Percentiles rank a stretch among this genome's conserved stretches.
Conservation (phyloP, 2,888 invertebrate species). For the Platycheirus albimanus region DNA sequence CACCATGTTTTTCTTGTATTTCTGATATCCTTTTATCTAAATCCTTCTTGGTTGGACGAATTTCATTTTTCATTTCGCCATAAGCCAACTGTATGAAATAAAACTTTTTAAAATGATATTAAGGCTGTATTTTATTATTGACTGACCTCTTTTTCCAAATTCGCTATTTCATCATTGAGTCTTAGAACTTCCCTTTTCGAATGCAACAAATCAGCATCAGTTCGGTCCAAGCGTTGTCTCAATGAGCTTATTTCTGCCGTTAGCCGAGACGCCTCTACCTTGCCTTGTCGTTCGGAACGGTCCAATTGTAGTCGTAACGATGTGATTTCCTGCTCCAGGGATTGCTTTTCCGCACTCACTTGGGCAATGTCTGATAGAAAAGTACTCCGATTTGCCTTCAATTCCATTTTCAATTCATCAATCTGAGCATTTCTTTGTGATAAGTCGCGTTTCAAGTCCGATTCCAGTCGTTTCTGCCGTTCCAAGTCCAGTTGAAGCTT, state of each 20-base stretch:
- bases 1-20: conserved; percentile 93
- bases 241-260: conserved; percentile 90
- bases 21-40: conserved; percentile 89
- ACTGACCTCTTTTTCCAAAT: conserved; percentile 90
- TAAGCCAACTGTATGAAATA: conserved; percentile 84
- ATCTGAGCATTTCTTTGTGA: conserved; percentile 89
- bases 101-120: not conserved
- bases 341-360: conserved; percentile 90
- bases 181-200: conserved; percentile 91
- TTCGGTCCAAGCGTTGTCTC: conserved; percentile 88
- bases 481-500: conserved; percentile 91
- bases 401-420: conserved; percentile 91
- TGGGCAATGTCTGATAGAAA: conserved; percentile 91
- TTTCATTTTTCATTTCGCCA: conserved; percentile 85
- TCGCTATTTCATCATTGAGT: conserved; percentile 90
- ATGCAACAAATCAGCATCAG: conserved; percentile 91
- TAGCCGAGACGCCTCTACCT: conserved; percentile 89
- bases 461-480: conserved; percentile 89
- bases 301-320: conserved; percentile 87
- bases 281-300: conserved; percentile 88
- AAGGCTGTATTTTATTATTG: not conserved
- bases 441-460: conserved; percentile 90
- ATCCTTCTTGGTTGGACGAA: conserved; percentile 87
- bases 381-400: conserved; percentile 87
- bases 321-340: conserved; percentile 91